Evolutionary conservation across 2,888 invertebrate species (phyloP).

Genomic region (Microplitis manilae): DNA sequence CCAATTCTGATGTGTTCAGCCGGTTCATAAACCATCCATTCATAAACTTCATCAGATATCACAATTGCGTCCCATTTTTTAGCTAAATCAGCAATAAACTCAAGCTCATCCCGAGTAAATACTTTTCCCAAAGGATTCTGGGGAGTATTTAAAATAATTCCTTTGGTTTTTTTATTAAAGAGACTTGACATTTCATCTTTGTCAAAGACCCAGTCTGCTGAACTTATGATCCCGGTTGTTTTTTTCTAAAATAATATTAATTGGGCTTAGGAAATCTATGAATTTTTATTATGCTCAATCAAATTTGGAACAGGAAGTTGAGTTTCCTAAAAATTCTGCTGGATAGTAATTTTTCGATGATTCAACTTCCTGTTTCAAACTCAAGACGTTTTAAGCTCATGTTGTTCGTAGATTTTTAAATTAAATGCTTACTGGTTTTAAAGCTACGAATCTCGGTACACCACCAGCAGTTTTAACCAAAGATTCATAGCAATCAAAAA

Average conservation of each 20-base stretch:
- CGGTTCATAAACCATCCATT: conserved; percentile 94
- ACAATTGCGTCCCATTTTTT: conserved; percentile 94
- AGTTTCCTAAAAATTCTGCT: too few relatives aligned
- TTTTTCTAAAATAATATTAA: conserved; percentile 64
- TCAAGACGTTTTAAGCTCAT: too few relatives aligned
- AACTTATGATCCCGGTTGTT: conserved; percentile 75
- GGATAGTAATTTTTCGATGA: too few relatives aligned
- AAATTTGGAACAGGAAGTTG: too few relatives aligned
- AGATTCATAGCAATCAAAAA: conserved; percentile 97
- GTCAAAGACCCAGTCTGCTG: conserved; percentile 93
- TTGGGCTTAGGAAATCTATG: conserved; percentile 20
- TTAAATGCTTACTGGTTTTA: conserved; percentile 76
- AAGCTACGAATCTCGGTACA: conserved; percentile 86
- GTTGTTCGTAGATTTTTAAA: not conserved
- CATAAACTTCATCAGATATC: conserved; percentile 97
- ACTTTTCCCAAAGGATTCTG: conserved; percentile 98
- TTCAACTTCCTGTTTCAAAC: too few relatives aligned
- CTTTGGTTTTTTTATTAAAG: conserved; percentile 92
- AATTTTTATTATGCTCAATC: not conserved
- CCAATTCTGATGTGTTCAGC: conserved; percentile 92
- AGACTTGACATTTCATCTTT: conserved; percentile 83
- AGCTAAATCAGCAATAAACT: conserved; percentile 88
- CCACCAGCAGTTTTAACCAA: conserved; percentile 94
- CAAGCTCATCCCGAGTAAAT: conserved; percentile 79
- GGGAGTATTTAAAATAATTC: conserved; percentile 96